Evolutionary conservation across 2,797 vertebrate genomes (phyloP), one percentile per base, ranked within the genome.

Genomic region (Parauchenoglanis ngamensis): DNA sequence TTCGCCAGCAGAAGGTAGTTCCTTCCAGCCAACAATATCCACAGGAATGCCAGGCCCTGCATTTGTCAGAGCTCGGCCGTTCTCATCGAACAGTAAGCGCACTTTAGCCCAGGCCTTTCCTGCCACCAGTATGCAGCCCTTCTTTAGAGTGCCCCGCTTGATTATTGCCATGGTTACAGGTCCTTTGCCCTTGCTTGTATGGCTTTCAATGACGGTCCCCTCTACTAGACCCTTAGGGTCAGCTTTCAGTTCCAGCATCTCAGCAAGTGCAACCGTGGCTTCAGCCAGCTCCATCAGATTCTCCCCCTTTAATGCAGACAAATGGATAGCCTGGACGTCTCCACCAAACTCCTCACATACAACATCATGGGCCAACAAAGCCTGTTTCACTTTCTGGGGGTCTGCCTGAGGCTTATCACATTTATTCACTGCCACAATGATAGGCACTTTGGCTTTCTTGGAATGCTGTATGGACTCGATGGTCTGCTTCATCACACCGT

Each of bases 401-500:
- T 98, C 95, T 3, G 97, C 96, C 67, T 96, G 96, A 76, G 93
- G 92, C 89, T 97, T 98, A 91, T 99, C 98, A 68, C 98, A 99
- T 92, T 99, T 99, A 90, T 99, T 99, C 89, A 99, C 96, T 49
- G 97, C 98, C 10, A 99, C 95, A 35, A 99, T 96, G 54, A 99
- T 90, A 1, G 98, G 97, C 91, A 97, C 97, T 92, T 93, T 92
- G 35, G 97, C 96, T 0, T 93, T 97, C 93, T 86, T 96, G 81
- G 98, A 97, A 2, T 98, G 98, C 67, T 96, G 94, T 91, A 99
- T 97, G 88, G 97, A 99, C 92, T 99, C 98, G 0, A 97, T 21
- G 0, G 98, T 99, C 93, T 99, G 98, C 31, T 96, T 94, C 98
- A 98, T 98, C 23, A 99, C 97, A 1, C 98, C 98, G 0, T 99